Evolutionary conservation across 2,113 vertebrate genomes (phyloP), one percentile per base, ranked within the genome.

Genomic region (Lanius collurio): DNA sequence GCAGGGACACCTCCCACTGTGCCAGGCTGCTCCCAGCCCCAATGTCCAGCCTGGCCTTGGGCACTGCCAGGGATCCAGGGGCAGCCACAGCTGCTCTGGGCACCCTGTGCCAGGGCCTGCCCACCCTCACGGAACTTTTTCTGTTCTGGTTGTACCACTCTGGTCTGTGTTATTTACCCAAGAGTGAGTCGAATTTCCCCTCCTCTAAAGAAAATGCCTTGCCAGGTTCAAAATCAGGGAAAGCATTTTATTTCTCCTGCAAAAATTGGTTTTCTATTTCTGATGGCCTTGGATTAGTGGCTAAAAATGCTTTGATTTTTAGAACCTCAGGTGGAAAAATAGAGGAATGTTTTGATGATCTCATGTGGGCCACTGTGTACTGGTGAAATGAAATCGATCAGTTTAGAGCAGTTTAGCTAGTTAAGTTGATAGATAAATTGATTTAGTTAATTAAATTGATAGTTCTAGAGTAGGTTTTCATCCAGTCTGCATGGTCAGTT

Each of bases 161-260:
- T 47, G 28, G 21, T 44, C 27, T n/a, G 2, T 75, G 0, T 53
- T 59, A 24, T 16, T 75, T 49, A 49, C 26, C 33, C 13, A n/a
- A 18, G 4, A 23, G 27, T 35, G 2, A 0, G 0, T 57, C 10
- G 9, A 1, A 17, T 50, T 76, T 35, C 28, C 6, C n/a, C 20
- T 6, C 13, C 21, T 57, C 39, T 30, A 31, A 26, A 65, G 69
- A 41, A 70, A 82, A 62, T 21, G 4, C 31, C n/a, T 57, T 44
- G 26, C 53, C 33, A 39, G 15, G 21, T 42, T 64, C 27, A 77
- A 49, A 85, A 74, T 49, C 8, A 2, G 6, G 22, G 6, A 13
- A 70, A n/a, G 16, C 37, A 55, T 86, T 88, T 49, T 41, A 28
- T 68, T 81, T 90, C 44, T 55, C 20, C 69, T 76, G 13, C 13